These are phyloP conservation scores for Malurus splendens DNA, from an alignment of 2,797 vertebrate species.

Conservation along the genomic window DNA sequence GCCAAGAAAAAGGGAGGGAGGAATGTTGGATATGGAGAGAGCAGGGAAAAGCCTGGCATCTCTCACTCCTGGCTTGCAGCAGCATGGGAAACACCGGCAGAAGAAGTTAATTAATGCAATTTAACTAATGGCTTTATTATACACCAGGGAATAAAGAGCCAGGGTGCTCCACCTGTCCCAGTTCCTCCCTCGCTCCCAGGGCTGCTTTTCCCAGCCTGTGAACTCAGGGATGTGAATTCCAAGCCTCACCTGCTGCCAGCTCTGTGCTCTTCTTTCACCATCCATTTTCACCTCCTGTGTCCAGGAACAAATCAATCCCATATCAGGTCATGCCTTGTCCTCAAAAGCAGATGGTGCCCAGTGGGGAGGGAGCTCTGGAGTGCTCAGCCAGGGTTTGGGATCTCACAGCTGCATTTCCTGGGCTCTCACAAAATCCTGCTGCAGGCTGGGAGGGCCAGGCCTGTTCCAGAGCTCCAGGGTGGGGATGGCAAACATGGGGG, in stretches of 20 bases:
- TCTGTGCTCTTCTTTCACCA: not conserved
- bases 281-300: not conserved
- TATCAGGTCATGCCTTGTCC: not conserved
- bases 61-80: not conserved
- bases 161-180: not conserved
- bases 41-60: not conserved
- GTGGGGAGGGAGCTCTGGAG: not conserved
- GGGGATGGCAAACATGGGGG: not conserved
- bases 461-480: not conserved
- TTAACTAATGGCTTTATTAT: not conserved
- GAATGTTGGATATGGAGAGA: not conserved
- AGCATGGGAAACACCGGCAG: not conserved
- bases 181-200: not conserved
- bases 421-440: not conserved
- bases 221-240: not conserved
- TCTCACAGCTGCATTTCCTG: not conserved
- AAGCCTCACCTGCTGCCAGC: not conserved
- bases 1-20: not conserved
- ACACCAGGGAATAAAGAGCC: not conserved
- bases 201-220: not conserved
- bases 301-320: not conserved
- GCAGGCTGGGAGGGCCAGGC: not conserved
- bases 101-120: not conserved
- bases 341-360: not conserved
- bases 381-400: fast-evolving